phyloP scores from a whole-genome alignment of 30 jellyfish, hydroid and myxozoan species.

The Rhopilema esculentum region DNA sequence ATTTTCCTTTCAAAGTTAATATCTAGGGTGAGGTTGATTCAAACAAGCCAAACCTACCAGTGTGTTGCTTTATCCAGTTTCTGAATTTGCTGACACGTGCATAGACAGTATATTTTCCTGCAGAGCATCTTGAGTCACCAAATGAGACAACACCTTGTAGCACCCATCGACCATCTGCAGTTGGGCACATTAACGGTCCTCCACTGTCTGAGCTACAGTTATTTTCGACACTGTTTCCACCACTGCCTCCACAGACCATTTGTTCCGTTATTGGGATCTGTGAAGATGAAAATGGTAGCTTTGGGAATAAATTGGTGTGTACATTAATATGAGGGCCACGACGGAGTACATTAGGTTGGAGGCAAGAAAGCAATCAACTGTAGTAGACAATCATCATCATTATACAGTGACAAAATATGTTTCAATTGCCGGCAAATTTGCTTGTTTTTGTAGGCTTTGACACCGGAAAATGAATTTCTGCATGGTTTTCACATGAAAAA shows the following conservation, averaged over 20 bases:
- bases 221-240: conserved; percentile 17
- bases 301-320: neutral
- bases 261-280: conserved; percentile 37
- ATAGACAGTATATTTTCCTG: conserved; percentile 37
- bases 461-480: too few species aligned
- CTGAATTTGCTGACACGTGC: conserved; percentile 54
- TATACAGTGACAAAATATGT: too few species aligned
- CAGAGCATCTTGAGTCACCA: conserved; percentile 37
- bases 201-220: conserved; percentile 63
- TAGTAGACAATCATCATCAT: too few species aligned
- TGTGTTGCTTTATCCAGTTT: conserved; percentile 30
- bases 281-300: neutral
- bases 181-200: conserved; percentile 63
- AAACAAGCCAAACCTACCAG: conserved; percentile 20
- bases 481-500: too few species aligned
- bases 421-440: too few species aligned
- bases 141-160: conserved; percentile 61
- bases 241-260: conserved; percentile 60
- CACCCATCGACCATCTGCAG: conserved; percentile 33
- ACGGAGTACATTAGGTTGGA: neutral
- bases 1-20: too few species aligned
- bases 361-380: neutral
- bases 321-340: neutral
- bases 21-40: too few species aligned
- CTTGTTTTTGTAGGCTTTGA: too few species aligned